Evolutionary conservation across 2,797 vertebrate genomes (phyloP), one percentile per base, ranked within the genome.

Genomic region (Ara ararauna): DNA sequence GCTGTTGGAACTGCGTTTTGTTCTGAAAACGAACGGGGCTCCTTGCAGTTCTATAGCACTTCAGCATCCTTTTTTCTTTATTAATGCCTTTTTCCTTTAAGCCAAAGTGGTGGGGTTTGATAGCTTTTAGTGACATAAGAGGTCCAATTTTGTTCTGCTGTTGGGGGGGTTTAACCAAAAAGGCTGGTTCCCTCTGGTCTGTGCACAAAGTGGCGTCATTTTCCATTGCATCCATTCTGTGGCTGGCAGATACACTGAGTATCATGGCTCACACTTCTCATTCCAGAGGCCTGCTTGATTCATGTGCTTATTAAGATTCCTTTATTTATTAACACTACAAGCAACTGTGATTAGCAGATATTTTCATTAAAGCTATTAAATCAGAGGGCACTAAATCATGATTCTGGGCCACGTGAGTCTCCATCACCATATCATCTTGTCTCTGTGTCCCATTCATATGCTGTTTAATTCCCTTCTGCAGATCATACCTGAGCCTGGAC

Each of bases 401-500:
- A 60, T n/a, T 68, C 7, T 78, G 83, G 34, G 24, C 15, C 19
- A 1, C 4, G 40, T 56, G 61, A 74, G 7, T 75, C 88, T 89
- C 53, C 50, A 3, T 53, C 81, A 40, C 51, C 24, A 7, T 82
- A 13, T 7, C 21, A 3, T 32, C 13, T 34, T 36, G 36, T 58
- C 60, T 38, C 47, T 30, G 9, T 58, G 51, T 15, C 64, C 34
- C 66, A 58, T 77, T 92, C 80, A 89, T 0, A 0, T 29, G n/a
- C 70, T 5, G 1, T 24, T 77, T 60, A 44, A 95, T 97, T 94
- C 76, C 84, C 70, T 97, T 97, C 97, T 98, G 89, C 99, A 99
- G 97, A 98, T 99, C 97, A 99, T 99, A 89, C 98, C 98, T 50
- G 98, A 99, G 93, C 99, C 99, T 0, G 99, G 99, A 26, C 98